Conservation (phyloP, 1,140 invertebrate genomes). For the Gerris buenoi region DNA sequence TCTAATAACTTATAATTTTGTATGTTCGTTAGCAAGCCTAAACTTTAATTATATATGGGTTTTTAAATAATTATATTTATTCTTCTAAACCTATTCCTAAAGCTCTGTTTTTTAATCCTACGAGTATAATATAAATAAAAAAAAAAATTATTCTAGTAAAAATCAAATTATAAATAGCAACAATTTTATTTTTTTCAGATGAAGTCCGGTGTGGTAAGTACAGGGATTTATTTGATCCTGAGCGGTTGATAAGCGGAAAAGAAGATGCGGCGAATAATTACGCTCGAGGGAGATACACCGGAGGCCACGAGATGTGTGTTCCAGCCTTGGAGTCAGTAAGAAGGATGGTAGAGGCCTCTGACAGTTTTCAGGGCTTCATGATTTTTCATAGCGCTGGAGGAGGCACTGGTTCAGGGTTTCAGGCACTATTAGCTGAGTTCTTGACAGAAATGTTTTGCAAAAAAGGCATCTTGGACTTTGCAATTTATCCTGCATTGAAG, state of each 20-base stretch:
- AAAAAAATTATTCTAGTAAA: not conserved
- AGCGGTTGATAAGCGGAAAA: conserved; percentile 61
- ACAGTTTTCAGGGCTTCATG: conserved; percentile 60
- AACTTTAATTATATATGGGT: no score
- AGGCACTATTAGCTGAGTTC: conserved; percentile 44
- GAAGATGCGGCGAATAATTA: conserved; percentile 81
- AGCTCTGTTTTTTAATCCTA: no score
- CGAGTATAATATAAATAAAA: no score
- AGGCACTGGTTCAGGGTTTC: conserved; percentile 52
- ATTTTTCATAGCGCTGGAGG: conserved; percentile 57
- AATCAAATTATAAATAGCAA: not conserved
- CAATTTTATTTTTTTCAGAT: no score
- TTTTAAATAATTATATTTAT: no score
- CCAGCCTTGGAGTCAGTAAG: conserved; percentile 38
- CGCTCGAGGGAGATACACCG: conserved; percentile 65
- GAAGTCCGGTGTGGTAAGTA: conserved; percentile 60
- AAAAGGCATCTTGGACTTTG: conserved; percentile 55
- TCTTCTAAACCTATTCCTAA: no score
- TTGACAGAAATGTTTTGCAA: conserved; percentile 44
- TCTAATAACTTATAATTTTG: no score
- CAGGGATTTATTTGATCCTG: conserved; percentile 57
- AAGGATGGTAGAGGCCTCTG: conserved; percentile 54
- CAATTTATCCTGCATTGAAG: conserved; percentile 57
- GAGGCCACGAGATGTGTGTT: conserved; percentile 60
- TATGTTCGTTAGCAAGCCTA: no score